These are phyloP conservation scores for Erebia aethiops DNA, from an alignment of 2,888 invertebrate genomes.

Conservation along the genomic window DNA sequence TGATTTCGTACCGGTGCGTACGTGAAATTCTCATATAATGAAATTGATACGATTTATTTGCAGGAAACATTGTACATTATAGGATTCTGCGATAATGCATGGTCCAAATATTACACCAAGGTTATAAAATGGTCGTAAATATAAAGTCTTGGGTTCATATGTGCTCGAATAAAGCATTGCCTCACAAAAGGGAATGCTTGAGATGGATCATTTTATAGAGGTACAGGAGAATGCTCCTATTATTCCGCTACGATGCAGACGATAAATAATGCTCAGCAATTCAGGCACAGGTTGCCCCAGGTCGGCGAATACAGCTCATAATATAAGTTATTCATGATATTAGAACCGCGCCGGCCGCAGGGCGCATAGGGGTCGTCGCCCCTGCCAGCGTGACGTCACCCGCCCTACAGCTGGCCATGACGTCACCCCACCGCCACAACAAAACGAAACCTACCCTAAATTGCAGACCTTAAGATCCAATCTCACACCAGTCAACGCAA, in stretches of 20 bases:
- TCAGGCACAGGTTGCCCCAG: constrained; percentile 70
- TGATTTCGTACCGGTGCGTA: background rate
- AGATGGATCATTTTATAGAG: constrained; percentile 23
- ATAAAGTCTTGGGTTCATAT: background rate
- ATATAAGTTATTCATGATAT: constrained; percentile 75
- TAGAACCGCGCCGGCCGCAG: constrained; percentile 57
- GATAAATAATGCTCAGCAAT: constrained; percentile 40
- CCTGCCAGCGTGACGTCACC: constrained; percentile 74
- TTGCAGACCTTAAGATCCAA: constrained; percentile 61
- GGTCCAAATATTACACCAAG: constrained; percentile 23
- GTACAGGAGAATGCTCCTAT: constrained; percentile 28
- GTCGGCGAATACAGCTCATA: constrained; percentile 64
- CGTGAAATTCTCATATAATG: constrained; percentile 12
- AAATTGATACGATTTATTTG: too few species aligned
- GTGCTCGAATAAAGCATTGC: constrained; percentile 17
- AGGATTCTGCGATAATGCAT: too few species aligned
- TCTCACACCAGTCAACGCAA: constrained; percentile 54
- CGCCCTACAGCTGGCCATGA: constrained; percentile 80
- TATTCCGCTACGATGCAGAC: constrained; percentile 28
- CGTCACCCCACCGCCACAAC: constrained; percentile 68
- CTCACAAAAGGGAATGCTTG: constrained; percentile 6
- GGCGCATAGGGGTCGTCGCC: constrained; percentile 66
- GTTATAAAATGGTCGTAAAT: constrained; percentile 11
- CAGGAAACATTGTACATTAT: too few species aligned
- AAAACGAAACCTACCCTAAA: constrained; percentile 64